Base-by-base conservation (phyloP, 2,113 vertebrate genomes). In the Gopherus flavomarginatus region DNA sequence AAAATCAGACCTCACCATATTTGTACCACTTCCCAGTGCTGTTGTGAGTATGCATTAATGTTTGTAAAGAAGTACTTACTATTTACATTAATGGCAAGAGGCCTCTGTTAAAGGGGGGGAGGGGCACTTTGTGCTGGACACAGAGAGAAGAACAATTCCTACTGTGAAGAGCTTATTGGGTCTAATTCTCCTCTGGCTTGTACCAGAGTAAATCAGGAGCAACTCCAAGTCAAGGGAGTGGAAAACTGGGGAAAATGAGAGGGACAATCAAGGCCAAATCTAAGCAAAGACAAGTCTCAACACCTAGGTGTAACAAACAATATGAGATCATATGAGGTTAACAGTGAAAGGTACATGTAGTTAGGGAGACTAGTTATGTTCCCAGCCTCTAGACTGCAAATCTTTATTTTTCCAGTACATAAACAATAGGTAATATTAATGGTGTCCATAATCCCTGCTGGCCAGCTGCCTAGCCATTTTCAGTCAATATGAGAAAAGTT, bases 11-110 rank as follows among this genome's bases (percentile, higher is more conserved):
- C 72, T 26, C 88, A 47, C 59, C 87, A 88, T 83, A 47, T 44
- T 78, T 78, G 6, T 11, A 26, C 26, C 22, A 8, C 6, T 22
- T 85, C 84, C 49, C 27, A 52, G 84, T 3, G 27, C 83, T 95
- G 91, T 95, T 93, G 72, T 87, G 24, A 84, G 72, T 93, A 94
- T 81, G 8, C 92, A 3, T 86, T 95, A 78, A 27, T 81, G 11
- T 91, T 92, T 94, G 11, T 78, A 59, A 91, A 94, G 9, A 81
- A 54, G 42, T 38, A 3, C 11, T 4, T 5, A 12, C n/a, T 72
- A 38, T 38, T 72, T 72, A 38, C 9, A 72, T 72, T 72, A n/a
- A n/a, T 22, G 35, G 35, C 17, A 38, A 72, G 19, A 72, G n/a
- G 65, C 35, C 17, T 72, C 65, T 38, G 65, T 72, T 38, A n/a